Conservation (phyloP, 2,888 invertebrate species). For the Belgica antarctica region DNA sequence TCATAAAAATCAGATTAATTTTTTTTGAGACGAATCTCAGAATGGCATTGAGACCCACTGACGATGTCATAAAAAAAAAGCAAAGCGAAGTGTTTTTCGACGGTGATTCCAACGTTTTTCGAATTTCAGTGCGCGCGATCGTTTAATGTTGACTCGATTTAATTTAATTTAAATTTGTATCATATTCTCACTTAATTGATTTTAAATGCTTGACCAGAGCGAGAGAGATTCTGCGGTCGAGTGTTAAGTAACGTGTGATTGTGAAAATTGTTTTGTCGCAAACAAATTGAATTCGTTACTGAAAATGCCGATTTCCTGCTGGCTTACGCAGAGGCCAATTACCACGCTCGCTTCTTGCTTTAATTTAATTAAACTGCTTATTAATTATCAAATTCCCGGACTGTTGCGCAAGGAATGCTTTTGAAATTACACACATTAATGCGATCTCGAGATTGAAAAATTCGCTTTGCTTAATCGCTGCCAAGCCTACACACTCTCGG, state of each 20-base stretch:
- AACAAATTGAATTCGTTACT: constrained; percentile 11
- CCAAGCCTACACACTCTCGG: not conserved
- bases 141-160: not conserved
- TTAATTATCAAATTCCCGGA: constrained; percentile 3
- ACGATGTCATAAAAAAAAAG: not conserved
- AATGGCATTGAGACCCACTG: not conserved
- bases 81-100: not conserved
- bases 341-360: not conserved
- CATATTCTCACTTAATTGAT: constrained; percentile 30
- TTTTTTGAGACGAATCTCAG: not conserved
- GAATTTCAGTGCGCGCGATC: constrained; percentile 18
- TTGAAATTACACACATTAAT: not conserved
- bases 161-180: not conserved
- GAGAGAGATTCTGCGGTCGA: not conserved
- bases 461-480: constrained; percentile 19
- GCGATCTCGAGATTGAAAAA: constrained; percentile 13
- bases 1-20: constrained; percentile 24
- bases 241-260: not conserved
- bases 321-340: not conserved
- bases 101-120: not conserved
- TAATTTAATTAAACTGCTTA: constrained; percentile 31
- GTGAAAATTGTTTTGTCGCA: not conserved
- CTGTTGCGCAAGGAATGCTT: not conserved
- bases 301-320: constrained; percentile 20
- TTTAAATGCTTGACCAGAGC: constrained; percentile 30